phyloP scores from a whole-genome alignment of 2,888 invertebrate species.

The Diarsia rubi region DNA sequence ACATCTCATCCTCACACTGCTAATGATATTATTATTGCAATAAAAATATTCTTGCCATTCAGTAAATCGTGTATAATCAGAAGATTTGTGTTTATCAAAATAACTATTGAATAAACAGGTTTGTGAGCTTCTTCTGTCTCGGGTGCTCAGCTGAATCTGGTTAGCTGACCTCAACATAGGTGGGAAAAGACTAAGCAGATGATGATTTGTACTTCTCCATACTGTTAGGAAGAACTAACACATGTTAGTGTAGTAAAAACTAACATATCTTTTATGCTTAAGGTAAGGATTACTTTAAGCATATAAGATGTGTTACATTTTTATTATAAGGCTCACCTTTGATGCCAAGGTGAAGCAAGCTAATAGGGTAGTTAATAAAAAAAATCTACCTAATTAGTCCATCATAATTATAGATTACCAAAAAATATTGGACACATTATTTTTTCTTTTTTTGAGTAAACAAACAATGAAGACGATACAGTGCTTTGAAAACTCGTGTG shows the following conservation, averaged over 20 bases:
- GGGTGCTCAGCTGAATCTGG: neutral
- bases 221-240: neutral
- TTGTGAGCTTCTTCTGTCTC: neutral
- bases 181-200: neutral
- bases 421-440: no score
- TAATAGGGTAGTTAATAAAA: no score
- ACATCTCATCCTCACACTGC: neutral
- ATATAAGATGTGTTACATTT: neutral
- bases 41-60: neutral
- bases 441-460: no score
- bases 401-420: no score
- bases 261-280: no score
- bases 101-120: neutral
- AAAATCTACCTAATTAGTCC: no score
- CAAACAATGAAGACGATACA: no score
- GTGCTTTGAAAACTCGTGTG: no score
- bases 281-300: neutral
- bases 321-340: neutral
- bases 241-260: no score
- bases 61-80: neutral
- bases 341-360: neutral
- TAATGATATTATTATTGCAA: neutral
- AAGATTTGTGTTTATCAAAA: neutral
- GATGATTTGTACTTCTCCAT: neutral
- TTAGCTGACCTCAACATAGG: neutral